Percentiles rank a stretch among this genome's conserved stretches.
These are phyloP conservation scores for Pluvianellus socialis DNA, from an alignment of 2,113 vertebrate species.

Conservation along the genomic window DNA sequence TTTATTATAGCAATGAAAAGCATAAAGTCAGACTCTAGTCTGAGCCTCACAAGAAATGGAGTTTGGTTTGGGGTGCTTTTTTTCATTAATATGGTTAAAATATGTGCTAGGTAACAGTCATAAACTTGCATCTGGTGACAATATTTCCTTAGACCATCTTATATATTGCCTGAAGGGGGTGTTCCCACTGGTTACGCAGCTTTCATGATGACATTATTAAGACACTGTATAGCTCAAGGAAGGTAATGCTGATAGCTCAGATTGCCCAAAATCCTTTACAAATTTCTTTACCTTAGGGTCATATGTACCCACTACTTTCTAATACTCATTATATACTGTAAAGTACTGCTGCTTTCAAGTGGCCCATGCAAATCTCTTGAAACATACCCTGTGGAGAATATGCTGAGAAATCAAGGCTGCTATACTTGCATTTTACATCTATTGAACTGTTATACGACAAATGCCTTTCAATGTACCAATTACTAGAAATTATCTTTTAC, in stretches of 20 bases:
- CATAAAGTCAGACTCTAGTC: background rate
- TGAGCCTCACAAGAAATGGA: background rate
- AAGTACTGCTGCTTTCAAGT: background rate
- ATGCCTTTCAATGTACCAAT: background rate
- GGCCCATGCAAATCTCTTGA: background rate
- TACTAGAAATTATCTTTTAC: background rate
- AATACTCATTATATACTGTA: background rate
- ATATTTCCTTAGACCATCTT: background rate
- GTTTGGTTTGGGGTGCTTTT: fast-evolving
- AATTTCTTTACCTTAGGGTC: background rate
- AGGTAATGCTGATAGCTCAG: background rate
- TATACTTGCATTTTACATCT: background rate
- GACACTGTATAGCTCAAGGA: background rate
- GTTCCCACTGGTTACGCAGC: background rate
- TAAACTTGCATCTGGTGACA: background rate
- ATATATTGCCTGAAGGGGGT: background rate
- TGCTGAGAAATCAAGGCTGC: background rate
- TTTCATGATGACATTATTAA: background rate
- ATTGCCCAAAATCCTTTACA: background rate
- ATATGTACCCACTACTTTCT: background rate
- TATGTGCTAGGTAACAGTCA: background rate
- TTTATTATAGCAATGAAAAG: background rate
- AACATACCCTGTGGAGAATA: background rate
- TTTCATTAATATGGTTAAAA: background rate
- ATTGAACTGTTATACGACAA: background rate